Evolutionary conservation across 2,888 invertebrate genomes (phyloP), one percentile per base, ranked within the genome.

Genomic region (Brachylomia viminalis): DNA sequence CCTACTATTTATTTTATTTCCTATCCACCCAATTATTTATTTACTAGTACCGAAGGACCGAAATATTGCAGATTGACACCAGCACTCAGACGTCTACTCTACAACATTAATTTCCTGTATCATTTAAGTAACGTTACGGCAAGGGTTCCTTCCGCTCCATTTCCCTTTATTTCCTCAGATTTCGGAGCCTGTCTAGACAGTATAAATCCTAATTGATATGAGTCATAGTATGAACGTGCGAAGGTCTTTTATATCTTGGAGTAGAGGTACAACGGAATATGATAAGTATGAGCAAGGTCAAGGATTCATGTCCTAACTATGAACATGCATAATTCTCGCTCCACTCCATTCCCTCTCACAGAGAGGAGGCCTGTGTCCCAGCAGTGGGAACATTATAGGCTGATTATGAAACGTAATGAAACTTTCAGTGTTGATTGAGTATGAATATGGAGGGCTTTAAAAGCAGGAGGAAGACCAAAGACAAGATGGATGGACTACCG

Each of bases 61-160:
- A 59, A 33, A 27, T n/a, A 61, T 47, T 62, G 15, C 47, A 23
- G 23, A 56, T 62, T 27, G 49, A 74, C 42, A 45, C 33, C 1
- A 59, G 64, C 75, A 81, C 75, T 78, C 81, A 62, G 75, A 81
- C 75, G 64, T 81, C 75, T 75, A 58, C 45, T 81, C 75, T 75
- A 58, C 45, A 75, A 13, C 56, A 65, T 78, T 81, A 75, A 81
- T 81, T 75, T 81, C 81, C 81, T 58, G 81, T 10, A 80, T 56
- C 49, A 52, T 11, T 77, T 62, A 58, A n/a, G 52, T 47, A 30
- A 80, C 56, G 10, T 1, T 17, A 68, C n/a, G 61, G 56, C 72
- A 80, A n/a, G 15, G 33, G 10, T 70, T 59, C 20, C 70, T 83
- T 78, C 59, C 49, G 56, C 47, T 72, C 49, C 23, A 72, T 72